A percentile compares a stretch with the other conserved stretches of the same genome.
Conservation (phyloP, 2,888 invertebrate genomes). For the Vesta saturnalis region DNA sequence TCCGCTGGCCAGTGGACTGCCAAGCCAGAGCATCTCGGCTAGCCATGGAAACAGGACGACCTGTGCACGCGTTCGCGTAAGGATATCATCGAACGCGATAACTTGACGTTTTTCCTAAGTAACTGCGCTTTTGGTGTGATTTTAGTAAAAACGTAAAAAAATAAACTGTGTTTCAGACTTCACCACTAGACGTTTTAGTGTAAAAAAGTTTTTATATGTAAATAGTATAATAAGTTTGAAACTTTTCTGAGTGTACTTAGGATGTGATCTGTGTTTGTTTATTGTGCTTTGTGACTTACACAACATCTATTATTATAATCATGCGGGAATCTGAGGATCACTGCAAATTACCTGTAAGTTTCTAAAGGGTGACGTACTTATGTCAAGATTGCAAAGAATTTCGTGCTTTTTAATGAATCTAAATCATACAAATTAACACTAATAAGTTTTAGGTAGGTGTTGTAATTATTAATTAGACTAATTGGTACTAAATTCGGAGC, state of each 20-base stretch:
- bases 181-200: no score
- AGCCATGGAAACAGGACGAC: constrained; percentile 60
- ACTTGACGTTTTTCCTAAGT: constrained; percentile 38
- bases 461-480: constrained; percentile 30
- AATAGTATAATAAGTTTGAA: no score
- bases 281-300: constrained; percentile 21
- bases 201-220: no score
- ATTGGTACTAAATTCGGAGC: constrained; percentile 25
- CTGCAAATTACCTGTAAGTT: constrained; percentile 25
- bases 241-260: no score
- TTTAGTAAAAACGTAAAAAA: no score
- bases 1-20: constrained; percentile 63
- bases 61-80: constrained; percentile 49
- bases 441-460: constrained; percentile 20
- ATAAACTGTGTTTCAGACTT: no score
- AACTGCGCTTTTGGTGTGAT: neutral
- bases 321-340: constrained; percentile 28
- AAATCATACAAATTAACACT: constrained; percentile 24
- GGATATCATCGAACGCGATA: constrained; percentile 42
- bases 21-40: constrained; percentile 61
- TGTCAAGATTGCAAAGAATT: constrained; percentile 7
- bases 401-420: neutral
- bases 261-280: constrained; percentile 16
- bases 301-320: constrained; percentile 19
- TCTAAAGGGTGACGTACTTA: neutral